Conservation (phyloP, 2,888 invertebrate species). For the Ormia ochracea region DNA sequence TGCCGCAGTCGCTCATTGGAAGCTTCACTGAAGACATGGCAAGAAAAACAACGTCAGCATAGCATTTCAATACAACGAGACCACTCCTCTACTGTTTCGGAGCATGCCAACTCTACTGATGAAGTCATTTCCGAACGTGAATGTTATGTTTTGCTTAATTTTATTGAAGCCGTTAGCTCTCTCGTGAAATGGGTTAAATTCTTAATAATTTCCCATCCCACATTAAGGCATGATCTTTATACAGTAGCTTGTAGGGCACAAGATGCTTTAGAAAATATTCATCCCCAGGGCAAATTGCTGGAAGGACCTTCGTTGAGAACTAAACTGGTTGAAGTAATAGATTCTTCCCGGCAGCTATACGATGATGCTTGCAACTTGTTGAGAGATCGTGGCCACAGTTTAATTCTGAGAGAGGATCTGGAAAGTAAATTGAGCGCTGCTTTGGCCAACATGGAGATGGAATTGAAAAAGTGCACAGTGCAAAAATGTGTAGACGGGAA, state of each 20-base stretch:
- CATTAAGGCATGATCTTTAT: slow-evolving; percentile 85
- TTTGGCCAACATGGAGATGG: slow-evolving; percentile 84
- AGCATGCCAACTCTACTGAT: slow-evolving; percentile 75
- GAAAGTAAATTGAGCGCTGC: slow-evolving; percentile 83
- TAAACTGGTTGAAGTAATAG: slow-evolving; percentile 82
- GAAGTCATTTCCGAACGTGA: slow-evolving; percentile 78
- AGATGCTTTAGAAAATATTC: slow-evolving; percentile 84
- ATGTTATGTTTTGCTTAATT: slow-evolving; percentile 80
- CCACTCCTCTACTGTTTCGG: slow-evolving; percentile 76
- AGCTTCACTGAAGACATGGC: slow-evolving; percentile 91
- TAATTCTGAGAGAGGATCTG: slow-evolving; percentile 82
- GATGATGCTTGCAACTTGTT: slow-evolving; percentile 85
- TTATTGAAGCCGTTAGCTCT: slow-evolving; percentile 89
- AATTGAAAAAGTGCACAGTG: slow-evolving; percentile 83
- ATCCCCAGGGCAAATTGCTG: slow-evolving; percentile 88
- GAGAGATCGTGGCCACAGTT: slow-evolving; percentile 82
- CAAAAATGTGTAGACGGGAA: slow-evolving; percentile 76
- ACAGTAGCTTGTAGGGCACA: slow-evolving; percentile 85
- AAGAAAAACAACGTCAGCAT: slow-evolving; percentile 86
- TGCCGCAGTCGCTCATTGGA: slow-evolving; percentile 93
- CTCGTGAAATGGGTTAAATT: slow-evolving; percentile 90
- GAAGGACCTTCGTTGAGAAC: slow-evolving; percentile 86
- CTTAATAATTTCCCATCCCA: slow-evolving; percentile 82
- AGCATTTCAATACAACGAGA: slow-evolving; percentile 78
- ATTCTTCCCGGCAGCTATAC: slow-evolving; percentile 79